Percentiles rank a stretch among this genome's conserved stretches.
phyloP scores from a whole-genome alignment of 2,888 invertebrate genomes.

The Trileptium ribeirensis region DNA sequence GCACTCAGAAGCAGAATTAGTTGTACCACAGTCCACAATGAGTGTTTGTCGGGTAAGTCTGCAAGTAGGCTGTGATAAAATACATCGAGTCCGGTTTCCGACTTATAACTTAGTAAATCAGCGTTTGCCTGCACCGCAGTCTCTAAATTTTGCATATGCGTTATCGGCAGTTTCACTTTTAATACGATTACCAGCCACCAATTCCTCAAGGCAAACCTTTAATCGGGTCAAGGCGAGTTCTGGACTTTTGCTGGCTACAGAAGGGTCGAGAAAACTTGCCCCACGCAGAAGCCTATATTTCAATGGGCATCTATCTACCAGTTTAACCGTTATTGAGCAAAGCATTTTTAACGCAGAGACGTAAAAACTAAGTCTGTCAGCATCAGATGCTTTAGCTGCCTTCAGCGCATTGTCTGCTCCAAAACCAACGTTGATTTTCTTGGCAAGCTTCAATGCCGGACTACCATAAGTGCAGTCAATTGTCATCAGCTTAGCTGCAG shows the following conservation, averaged over 20 bases:
- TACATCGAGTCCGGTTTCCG: no score
- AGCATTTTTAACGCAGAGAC: background rate
- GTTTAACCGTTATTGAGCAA: background rate
- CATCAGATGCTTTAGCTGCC: background rate
- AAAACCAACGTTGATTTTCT: background rate
- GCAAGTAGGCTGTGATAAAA: no score
- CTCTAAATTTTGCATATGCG: background rate
- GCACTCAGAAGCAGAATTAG: conserved; percentile 36
- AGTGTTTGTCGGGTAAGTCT: no score
- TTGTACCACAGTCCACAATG: background rate
- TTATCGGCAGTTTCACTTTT: background rate
- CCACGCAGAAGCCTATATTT: background rate
- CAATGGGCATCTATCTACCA: background rate
- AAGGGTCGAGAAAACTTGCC: background rate
- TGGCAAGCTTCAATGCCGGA: background rate
- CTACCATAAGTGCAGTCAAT: background rate
- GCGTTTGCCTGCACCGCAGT: no score
- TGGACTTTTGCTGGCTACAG: background rate
- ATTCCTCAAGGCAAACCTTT: background rate
- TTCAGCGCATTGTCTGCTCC: background rate
- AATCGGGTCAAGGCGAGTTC: background rate
- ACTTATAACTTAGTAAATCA: no score
- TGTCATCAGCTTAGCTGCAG: background rate
- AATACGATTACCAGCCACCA: background rate
- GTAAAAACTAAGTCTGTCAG: background rate